Evolutionary conservation across 30 jellyfish, hydroid and myxozoan species (phyloP).

Genomic region (Aurelia aurita complex sp. Pacific): DNA sequence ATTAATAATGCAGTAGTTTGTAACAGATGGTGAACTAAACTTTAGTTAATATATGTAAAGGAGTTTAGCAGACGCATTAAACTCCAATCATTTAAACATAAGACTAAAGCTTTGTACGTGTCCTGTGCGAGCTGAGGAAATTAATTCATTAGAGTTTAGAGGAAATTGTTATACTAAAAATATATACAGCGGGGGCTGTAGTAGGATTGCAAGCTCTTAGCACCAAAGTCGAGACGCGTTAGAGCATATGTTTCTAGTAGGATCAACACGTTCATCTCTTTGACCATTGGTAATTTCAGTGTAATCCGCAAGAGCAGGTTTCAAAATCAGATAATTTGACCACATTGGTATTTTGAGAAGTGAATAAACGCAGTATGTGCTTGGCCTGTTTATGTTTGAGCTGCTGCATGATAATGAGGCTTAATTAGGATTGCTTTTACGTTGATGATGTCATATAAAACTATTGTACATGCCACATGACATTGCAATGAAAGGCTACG

Average conservation of each 20-base stretch:
- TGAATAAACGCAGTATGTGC: slow-evolving; percentile 9
- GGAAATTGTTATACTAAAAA: too few relatives aligned
- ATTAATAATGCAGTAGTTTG: slow-evolving; percentile 38
- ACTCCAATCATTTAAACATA: too few relatives aligned
- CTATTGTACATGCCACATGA: too few relatives aligned
- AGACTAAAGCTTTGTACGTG: too few relatives aligned
- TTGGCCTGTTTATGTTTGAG: neutral
- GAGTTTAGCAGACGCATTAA: too few relatives aligned
- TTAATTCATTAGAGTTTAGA: too few relatives aligned
- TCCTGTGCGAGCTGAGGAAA: too few relatives aligned
- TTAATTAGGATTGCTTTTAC: neutral
- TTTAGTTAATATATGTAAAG: slow-evolving; percentile 13
- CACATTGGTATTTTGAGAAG: slow-evolving; percentile 36
- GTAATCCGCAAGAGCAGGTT: slow-evolving; percentile 40
- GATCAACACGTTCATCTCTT: slow-evolving; percentile 30
- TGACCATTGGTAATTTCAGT: slow-evolving; percentile 18
- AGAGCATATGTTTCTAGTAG: slow-evolving; percentile 26
- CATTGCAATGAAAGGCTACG: too few relatives aligned
- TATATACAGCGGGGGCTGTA: too few relatives aligned
- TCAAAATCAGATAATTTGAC: slow-evolving; percentile 24
- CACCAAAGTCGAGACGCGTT: neutral
- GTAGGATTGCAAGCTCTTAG: neutral
- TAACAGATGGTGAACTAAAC: slow-evolving; percentile 50
- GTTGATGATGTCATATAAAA: too few relatives aligned
- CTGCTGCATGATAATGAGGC: neutral